A percentile compares a stretch with the other conserved stretches of the same genome.
Evolutionary conservation across 2,797 vertebrate species (phyloP).

Genomic region (Notoglanidium macrostoma): DNA sequence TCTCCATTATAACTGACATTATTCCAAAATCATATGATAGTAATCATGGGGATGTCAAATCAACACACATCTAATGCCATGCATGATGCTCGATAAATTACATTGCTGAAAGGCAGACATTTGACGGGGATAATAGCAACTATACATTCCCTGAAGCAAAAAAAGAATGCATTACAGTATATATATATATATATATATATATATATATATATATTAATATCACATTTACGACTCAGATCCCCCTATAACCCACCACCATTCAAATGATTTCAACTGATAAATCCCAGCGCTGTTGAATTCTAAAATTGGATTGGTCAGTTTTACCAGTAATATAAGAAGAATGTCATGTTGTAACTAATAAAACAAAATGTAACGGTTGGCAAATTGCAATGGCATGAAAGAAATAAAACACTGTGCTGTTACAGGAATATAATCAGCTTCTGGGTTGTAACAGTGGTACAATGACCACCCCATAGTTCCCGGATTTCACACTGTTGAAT

Average conservation of each 20-base stretch:
- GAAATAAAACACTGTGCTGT: neutral
- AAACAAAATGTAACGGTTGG: neutral
- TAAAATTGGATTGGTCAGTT: neutral
- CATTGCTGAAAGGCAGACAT: neutral
- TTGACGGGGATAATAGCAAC: neutral
- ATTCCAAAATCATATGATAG: neutral
- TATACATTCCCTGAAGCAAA: neutral
- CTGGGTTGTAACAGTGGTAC: neutral
- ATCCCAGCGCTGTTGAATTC: neutral
- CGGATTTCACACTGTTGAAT: neutral
- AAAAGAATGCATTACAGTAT: neutral
- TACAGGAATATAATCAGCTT: neutral
- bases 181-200: neutral
- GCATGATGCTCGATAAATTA: neutral
- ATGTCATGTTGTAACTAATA: neutral
- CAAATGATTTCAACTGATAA: neutral
- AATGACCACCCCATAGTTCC: neutral
- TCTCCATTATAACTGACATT: conserved; percentile 12
- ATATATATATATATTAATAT: neutral
- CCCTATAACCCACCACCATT: no score
- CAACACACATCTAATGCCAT: conserved; percentile 1
- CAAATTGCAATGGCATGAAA: neutral
- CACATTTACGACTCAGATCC: neutral
- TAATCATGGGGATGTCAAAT: neutral
- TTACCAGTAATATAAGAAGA: neutral